Conservation (phyloP, 2,113 vertebrate genomes). For the Orientallactaga bullata region DNA sequence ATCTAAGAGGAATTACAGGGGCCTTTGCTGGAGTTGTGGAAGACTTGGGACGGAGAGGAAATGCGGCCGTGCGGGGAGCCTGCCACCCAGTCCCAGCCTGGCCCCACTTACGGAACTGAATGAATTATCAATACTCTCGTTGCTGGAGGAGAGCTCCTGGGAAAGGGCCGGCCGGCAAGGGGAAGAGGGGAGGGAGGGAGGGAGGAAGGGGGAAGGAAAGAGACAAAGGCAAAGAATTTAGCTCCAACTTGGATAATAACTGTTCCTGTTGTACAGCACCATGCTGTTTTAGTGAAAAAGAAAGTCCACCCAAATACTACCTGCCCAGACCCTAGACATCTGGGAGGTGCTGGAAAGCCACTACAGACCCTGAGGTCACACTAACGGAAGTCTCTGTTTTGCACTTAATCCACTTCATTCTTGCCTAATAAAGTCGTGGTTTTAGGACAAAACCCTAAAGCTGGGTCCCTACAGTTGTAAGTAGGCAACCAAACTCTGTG, state of each 20-base stretch:
- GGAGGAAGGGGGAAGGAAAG: conserved; percentile 80
- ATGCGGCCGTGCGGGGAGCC: conserved; percentile 84
- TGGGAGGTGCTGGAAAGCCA: not conserved
- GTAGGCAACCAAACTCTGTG: not conserved
- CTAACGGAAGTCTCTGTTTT: not conserved
- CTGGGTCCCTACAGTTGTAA: not conserved
- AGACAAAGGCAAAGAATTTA: conserved; percentile 89
- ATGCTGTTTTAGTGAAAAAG: conserved; percentile 36
- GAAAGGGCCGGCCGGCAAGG: conserved; percentile 84
- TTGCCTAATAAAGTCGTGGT: not conserved
- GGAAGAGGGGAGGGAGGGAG: conserved; percentile 75
- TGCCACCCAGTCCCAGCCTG: conserved; percentile 84
- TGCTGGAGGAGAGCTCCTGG: conserved; percentile 94
- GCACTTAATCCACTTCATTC: not conserved
- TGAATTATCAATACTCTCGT: conserved; percentile 93
- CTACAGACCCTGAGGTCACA: not conserved
- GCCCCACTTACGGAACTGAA: conserved; percentile 93
- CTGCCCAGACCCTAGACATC: conserved; percentile 24
- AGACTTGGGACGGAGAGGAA: conserved; percentile 85
- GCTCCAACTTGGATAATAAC: conserved; percentile 67
- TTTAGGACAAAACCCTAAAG: not conserved
- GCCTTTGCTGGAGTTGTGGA: conserved; percentile 39
- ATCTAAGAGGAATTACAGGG: conserved; percentile 42
- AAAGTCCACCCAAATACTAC: conserved; percentile 5
- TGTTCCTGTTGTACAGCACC: conserved; percentile 30